Percentiles rank a stretch among this genome's conserved stretches.
These are phyloP conservation scores for Corythornis vintsioides DNA, from an alignment of 2,113 vertebrate genomes.

Conservation along the genomic window DNA sequence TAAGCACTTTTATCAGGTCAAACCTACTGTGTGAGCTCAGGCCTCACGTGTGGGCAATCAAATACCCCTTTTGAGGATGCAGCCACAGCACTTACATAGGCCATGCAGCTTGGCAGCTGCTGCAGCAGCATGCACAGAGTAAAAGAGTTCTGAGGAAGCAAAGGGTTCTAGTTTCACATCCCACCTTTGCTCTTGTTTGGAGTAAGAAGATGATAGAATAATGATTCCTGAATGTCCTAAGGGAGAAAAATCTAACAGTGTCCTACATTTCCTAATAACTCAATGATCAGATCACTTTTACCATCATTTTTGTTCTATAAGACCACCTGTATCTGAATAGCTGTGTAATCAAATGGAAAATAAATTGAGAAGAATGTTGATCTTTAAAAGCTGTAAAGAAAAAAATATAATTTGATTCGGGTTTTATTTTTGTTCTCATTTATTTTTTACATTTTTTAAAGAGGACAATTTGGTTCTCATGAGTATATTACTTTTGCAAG, in stretches of 20 bases:
- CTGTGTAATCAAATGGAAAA: not conserved
- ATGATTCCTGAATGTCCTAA: not conserved
- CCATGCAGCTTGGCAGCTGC: not conserved
- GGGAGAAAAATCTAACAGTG: not conserved
- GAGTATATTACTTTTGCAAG: not conserved
- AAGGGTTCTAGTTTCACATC: not conserved
- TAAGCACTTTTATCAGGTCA: not conserved
- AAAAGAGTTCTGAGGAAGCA: not conserved
- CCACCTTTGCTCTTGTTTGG: not conserved
- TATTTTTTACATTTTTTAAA: not conserved
- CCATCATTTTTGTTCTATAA: not conserved
- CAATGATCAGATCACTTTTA: slow-evolving; percentile 5
- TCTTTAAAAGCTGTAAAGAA: slow-evolving; percentile 6
- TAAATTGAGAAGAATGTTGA: slow-evolving; percentile 4
- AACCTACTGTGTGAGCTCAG: not conserved
- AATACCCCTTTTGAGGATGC: not conserved
- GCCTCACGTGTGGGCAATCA: accelerated
- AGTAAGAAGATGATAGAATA: not conserved
- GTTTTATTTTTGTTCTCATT: not conserved
- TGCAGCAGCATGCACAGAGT: accelerated
- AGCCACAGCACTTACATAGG: not conserved
- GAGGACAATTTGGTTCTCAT: not conserved
- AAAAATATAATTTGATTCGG: not conserved
- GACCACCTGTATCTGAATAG: not conserved
- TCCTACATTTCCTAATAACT: not conserved